Conservation (phyloP, 2,888 invertebrate genomes). For the Choreutis nemorana region DNA sequence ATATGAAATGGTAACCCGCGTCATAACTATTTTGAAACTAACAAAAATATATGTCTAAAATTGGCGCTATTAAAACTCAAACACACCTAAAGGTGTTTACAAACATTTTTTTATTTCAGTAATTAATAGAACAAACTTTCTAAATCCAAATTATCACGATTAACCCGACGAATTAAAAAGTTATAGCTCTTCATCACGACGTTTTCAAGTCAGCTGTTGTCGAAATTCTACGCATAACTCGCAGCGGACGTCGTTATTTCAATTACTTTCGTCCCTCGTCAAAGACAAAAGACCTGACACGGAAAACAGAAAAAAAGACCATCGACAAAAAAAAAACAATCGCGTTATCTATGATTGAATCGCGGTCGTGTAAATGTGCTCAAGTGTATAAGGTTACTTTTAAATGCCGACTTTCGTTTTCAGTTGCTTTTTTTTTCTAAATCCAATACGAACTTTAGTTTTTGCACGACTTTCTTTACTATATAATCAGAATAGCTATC, state of each 20-base stretch:
- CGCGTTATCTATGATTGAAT: slow-evolving; percentile 63
- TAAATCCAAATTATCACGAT: too few relatives aligned
- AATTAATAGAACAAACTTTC: too few relatives aligned
- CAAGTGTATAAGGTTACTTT: slow-evolving; percentile 50
- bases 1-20: too few relatives aligned
- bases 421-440: slow-evolving; percentile 52
- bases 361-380: slow-evolving; percentile 59
- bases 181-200: neutral
- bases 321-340: slow-evolving; percentile 34
- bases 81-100: too few relatives aligned
- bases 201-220: slow-evolving; percentile 47
- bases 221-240: slow-evolving; percentile 57
- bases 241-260: slow-evolving; percentile 58
- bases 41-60: too few relatives aligned
- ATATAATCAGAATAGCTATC: slow-evolving; percentile 5
- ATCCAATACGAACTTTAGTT: slow-evolving; percentile 19
- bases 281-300: slow-evolving; percentile 63
- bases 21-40: too few relatives aligned
- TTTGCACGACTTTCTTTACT: slow-evolving; percentile 5
- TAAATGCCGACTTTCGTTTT: slow-evolving; percentile 40
- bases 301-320: slow-evolving; percentile 26
- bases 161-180: neutral
- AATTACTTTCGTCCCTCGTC: slow-evolving; percentile 60
- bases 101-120: too few relatives aligned
- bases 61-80: too few relatives aligned